Percentiles rank a stretch among this genome's conserved stretches.
These are phyloP conservation scores for Congeria kusceri DNA, from an alignment of 2,888 invertebrate species.

Conservation along the genomic window DNA sequence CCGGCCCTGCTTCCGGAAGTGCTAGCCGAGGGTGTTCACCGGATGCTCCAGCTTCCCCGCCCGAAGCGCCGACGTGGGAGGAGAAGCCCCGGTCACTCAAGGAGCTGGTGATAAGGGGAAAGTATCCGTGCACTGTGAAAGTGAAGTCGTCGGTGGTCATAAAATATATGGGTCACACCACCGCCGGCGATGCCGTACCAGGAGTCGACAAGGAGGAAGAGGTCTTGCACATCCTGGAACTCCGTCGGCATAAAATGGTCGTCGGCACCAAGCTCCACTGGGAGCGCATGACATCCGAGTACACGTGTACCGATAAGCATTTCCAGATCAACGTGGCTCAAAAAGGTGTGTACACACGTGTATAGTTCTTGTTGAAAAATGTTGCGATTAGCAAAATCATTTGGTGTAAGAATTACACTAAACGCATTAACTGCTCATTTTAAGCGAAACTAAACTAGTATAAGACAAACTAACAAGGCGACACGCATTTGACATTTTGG, in stretches of 20 bases:
- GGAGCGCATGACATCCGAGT: constrained; percentile 77
- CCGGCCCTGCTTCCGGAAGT: background rate
- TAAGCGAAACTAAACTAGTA: no score
- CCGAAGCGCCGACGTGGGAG: constrained; percentile 64
- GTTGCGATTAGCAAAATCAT: no score
- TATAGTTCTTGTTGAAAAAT: no score
- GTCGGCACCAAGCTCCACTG: constrained; percentile 76
- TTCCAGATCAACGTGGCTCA: constrained; percentile 75
- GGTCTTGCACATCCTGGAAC: constrained; percentile 74
- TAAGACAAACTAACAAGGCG: no score
- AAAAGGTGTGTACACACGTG: constrained; percentile 68
- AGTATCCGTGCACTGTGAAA: constrained; percentile 59
- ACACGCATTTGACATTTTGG: no score
- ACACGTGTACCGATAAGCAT: constrained; percentile 72
- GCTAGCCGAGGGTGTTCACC: background rate
- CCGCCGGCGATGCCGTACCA: background rate
- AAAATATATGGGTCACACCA: constrained; percentile 28
- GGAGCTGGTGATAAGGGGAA: constrained; percentile 66
- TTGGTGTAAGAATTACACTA: no score
- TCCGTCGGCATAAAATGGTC: constrained; percentile 73
- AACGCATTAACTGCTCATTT: no score
- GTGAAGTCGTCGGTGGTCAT: constrained; percentile 32
- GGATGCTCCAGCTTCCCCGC: background rate
- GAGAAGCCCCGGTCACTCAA: constrained; percentile 68
- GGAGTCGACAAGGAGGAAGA: constrained; percentile 50